A percentile compares a stretch with the other conserved stretches of the same genome.
phyloP scores from a whole-genome alignment of 2,113 vertebrate genomes.

The Pogonocichla stellata region DNA sequence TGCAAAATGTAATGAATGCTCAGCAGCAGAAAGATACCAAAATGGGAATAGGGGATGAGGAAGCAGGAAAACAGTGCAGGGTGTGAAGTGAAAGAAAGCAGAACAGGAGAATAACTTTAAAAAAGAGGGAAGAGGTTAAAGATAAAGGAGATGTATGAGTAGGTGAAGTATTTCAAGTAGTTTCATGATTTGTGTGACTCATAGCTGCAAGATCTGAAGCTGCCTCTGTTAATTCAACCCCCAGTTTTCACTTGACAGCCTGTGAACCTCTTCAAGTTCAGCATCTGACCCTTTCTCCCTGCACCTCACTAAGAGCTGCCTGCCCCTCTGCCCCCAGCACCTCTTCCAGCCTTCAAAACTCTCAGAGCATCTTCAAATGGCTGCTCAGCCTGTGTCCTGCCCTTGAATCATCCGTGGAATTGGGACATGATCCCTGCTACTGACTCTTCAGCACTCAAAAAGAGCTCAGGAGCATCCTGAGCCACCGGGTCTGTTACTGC shows the following conservation, averaged over 20 bases:
- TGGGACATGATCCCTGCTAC: not conserved
- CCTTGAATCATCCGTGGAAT: fast-evolving
- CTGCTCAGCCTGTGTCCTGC: not conserved
- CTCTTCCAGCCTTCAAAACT: not conserved
- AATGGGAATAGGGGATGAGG: fast-evolving
- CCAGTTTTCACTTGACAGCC: not conserved
- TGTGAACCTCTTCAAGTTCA: not conserved
- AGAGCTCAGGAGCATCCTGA: not conserved
- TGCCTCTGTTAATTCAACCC: not conserved
- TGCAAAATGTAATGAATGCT: not conserved
- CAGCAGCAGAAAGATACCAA: not conserved
- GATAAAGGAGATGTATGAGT: slow-evolving; percentile 3
- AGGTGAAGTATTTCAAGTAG: slow-evolving; percentile 14
- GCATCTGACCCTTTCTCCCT: not conserved
- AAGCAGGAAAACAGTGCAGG: not conserved
- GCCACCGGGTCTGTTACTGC: not conserved
- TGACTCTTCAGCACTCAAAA: not conserved
- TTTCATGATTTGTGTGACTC: slow-evolving; percentile 17
- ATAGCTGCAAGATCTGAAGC: slow-evolving; percentile 1
- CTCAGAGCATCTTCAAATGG: not conserved
- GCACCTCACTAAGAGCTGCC: fast-evolving
- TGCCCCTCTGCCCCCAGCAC: not conserved
- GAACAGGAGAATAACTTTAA: not conserved
- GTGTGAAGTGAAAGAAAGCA: slow-evolving; percentile 5
- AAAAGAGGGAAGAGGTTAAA: slow-evolving; percentile 27